These are phyloP conservation scores for Ginglymostoma cirratum DNA, from an alignment of 2,113 vertebrate species.

Conservation along the genomic window DNA sequence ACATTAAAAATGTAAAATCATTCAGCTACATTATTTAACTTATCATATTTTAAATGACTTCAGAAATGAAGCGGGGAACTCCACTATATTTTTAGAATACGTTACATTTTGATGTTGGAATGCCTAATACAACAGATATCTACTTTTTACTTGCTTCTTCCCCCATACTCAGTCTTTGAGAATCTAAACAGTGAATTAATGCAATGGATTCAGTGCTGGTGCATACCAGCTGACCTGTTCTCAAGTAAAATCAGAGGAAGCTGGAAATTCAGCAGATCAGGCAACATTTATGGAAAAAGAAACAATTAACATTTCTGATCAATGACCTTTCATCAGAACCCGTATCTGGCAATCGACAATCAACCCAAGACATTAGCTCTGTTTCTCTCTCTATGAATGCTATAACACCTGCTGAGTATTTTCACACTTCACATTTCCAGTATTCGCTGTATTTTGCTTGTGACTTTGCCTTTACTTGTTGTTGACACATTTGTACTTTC, in stretches of 20 bases:
- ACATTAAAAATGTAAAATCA: background rate
- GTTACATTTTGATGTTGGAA: background rate
- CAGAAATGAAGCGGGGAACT: background rate
- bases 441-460: background rate
- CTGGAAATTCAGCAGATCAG: background rate
- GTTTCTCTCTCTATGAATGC: too few relatives aligned
- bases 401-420: background rate
- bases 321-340: background rate
- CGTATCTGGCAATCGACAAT: background rate
- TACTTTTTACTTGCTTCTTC: background rate
- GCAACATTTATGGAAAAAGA: background rate
- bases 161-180: background rate
- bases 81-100: background rate
- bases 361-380: background rate
- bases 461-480: background rate
- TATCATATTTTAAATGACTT: background rate
- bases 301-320: background rate
- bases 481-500: background rate
- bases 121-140: background rate
- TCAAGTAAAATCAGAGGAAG: background rate
- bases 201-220: background rate
- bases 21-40: background rate
- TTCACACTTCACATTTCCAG: background rate
- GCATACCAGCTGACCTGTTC: background rate
- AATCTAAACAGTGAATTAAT: background rate